Evolutionary conservation across 2,888 invertebrate species (phyloP).

Genomic region (Tinea trinotella): DNA sequence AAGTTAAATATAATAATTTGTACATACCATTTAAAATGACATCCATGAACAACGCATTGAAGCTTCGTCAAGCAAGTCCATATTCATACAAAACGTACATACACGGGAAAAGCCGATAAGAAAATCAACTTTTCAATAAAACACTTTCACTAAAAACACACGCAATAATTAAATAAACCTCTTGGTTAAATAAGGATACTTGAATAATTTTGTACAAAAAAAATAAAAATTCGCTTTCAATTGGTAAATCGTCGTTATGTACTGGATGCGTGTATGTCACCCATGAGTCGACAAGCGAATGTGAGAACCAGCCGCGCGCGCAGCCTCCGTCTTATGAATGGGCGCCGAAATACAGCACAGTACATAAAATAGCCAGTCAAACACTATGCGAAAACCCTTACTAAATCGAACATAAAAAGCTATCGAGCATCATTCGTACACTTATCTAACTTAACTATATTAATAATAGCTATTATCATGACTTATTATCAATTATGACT

Average conservation of each 20-base stretch:
- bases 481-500: neutral
- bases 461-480: neutral
- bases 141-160: constrained; percentile 11
- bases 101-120: constrained; percentile 11
- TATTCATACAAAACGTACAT: constrained; percentile 33
- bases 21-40: constrained; percentile 70
- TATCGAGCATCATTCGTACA: constrained; percentile 36
- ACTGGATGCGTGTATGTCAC: constrained; percentile 41
- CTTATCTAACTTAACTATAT: neutral
- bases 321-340: constrained; percentile 70
- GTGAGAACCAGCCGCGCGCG: constrained; percentile 65
- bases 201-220: constrained; percentile 24
- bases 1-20: too few relatives aligned
- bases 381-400: constrained; percentile 69
- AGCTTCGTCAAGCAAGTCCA: constrained; percentile 66
- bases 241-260: constrained; percentile 6
- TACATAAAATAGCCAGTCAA: constrained; percentile 69
- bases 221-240: constrained; percentile 12
- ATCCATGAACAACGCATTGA: constrained; percentile 73
- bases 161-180: constrained; percentile 28
- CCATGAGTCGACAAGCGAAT: constrained; percentile 39
- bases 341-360: constrained; percentile 67
- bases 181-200: constrained; percentile 32
- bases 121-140: constrained; percentile 11
- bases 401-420: constrained; percentile 49